These are phyloP conservation scores for Pangasius mekongensis DNA, from an alignment of 2,797 vertebrate genomes.

Conservation along the genomic window DNA sequence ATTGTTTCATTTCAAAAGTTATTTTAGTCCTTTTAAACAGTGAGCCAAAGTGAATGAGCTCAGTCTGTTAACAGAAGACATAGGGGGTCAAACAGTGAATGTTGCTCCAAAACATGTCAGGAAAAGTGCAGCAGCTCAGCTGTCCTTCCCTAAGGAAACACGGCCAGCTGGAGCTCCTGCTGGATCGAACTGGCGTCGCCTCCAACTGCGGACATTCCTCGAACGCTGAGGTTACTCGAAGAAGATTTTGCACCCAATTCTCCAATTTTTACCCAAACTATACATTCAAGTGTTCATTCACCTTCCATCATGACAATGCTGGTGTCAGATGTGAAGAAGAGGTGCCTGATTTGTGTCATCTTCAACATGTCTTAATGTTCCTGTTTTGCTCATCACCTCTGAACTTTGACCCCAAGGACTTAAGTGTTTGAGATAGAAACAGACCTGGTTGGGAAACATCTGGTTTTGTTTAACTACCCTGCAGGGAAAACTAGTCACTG, in stretches of 20 bases:
- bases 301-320: not conserved
- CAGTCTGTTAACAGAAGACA: slow-evolving; percentile 1
- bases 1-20: slow-evolving; percentile 13
- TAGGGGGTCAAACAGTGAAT: not conserved
- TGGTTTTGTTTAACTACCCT: slow-evolving; percentile 19
- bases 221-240: not conserved
- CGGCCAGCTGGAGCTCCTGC: not conserved
- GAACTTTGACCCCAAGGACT: not conserved
- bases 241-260: not conserved
- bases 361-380: not conserved
- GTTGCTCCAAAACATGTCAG: slow-evolving; percentile 16
- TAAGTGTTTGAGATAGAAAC: not conserved
- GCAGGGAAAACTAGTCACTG: not conserved
- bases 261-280: not conserved
- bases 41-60: not conserved
- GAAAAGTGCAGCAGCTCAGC: slow-evolving; percentile 7
- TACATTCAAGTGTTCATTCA: not conserved
- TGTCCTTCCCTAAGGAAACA: not conserved
- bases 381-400: slow-evolving; percentile 14
- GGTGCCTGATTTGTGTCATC: not conserved
- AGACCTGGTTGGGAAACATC: slow-evolving; percentile 31
- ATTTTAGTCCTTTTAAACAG: slow-evolving; percentile 12
- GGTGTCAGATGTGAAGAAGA: not conserved
- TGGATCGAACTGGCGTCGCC: slow-evolving; percentile 61
- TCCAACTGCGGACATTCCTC: slow-evolving; percentile 60